These are phyloP conservation scores for Alaudala cheleensis DNA, from an alignment of 2,113 vertebrate species.

Conservation along the genomic window DNA sequence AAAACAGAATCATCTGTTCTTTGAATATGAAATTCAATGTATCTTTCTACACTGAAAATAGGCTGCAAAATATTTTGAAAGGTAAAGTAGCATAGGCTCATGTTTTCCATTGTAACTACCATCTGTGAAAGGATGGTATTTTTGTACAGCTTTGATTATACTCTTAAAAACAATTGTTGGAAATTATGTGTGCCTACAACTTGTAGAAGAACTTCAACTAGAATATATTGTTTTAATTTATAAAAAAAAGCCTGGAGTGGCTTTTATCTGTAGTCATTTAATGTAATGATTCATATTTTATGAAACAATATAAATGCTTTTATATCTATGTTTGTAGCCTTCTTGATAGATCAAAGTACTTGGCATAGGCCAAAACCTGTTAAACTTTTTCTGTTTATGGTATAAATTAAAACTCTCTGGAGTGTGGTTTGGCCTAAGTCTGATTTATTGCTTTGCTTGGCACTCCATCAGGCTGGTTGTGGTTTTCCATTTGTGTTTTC, in stretches of 20 bases:
- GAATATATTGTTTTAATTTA: background rate
- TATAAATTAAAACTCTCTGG: slow-evolving; percentile 52
- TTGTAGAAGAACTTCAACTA: background rate
- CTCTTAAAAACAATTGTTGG: background rate
- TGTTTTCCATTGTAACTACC: background rate
- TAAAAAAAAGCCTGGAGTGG: background rate
- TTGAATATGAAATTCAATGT: background rate
- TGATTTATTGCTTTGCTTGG: slow-evolving; percentile 63
- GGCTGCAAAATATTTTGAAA: background rate
- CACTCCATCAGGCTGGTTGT: slow-evolving; percentile 17
- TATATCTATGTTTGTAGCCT: background rate
- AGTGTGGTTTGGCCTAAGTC: slow-evolving; percentile 34
- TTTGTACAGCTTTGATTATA: background rate
- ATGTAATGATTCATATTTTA: background rate
- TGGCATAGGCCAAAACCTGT: background rate
- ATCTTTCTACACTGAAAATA: background rate
- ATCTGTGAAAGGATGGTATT: background rate
- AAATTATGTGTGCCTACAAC: background rate
- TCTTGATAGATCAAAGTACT: slow-evolving; percentile 26
- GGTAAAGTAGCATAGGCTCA: background rate
- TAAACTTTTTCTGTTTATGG: slow-evolving; percentile 36
- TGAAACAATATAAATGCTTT: background rate
- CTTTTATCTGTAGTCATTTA: background rate
- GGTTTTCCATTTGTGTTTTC: slow-evolving; percentile 49
- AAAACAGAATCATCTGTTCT: background rate